Percentiles rank a stretch among this genome's conserved stretches.
Conservation (phyloP, 2,888 invertebrate species). For the Pogonocherus hispidulus region DNA sequence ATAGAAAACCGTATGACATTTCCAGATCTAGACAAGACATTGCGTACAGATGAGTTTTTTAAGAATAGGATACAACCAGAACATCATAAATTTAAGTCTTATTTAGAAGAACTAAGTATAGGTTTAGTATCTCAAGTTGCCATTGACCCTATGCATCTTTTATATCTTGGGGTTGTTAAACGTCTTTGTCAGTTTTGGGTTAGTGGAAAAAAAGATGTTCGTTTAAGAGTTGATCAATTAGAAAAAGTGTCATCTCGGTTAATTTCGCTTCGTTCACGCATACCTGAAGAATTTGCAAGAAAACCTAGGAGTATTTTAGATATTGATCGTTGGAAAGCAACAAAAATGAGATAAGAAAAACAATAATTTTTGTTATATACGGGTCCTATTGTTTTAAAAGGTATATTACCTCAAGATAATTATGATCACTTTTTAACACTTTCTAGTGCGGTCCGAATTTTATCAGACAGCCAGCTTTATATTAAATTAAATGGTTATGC, state of each 20-base stretch:
- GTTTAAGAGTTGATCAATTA: slow-evolving; percentile 14
- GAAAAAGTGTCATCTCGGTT: slow-evolving; percentile 4
- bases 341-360: too few relatives aligned
- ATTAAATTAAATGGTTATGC: too few relatives aligned
- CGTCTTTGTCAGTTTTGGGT: slow-evolving; percentile 15
- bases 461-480: too few relatives aligned
- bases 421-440: too few relatives aligned
- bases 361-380: too few relatives aligned
- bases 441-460: too few relatives aligned
- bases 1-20: neutral
- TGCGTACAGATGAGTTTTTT: neutral
- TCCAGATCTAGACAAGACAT: neutral
- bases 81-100: slow-evolving; percentile 43
- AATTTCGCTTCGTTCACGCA: neutral
- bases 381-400: too few relatives aligned
- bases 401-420: too few relatives aligned
- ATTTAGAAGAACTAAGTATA: slow-evolving; percentile 48
- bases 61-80: neutral
- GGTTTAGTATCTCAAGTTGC: slow-evolving; percentile 50
- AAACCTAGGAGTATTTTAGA: too few relatives aligned
- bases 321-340: too few relatives aligned
- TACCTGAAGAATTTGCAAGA: too few relatives aligned
- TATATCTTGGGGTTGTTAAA: slow-evolving; percentile 42
- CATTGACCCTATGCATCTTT: slow-evolving; percentile 47
- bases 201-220: neutral